phyloP scores from a whole-genome alignment of 2,113 vertebrate species.

The Semnornis frantzii region DNA sequence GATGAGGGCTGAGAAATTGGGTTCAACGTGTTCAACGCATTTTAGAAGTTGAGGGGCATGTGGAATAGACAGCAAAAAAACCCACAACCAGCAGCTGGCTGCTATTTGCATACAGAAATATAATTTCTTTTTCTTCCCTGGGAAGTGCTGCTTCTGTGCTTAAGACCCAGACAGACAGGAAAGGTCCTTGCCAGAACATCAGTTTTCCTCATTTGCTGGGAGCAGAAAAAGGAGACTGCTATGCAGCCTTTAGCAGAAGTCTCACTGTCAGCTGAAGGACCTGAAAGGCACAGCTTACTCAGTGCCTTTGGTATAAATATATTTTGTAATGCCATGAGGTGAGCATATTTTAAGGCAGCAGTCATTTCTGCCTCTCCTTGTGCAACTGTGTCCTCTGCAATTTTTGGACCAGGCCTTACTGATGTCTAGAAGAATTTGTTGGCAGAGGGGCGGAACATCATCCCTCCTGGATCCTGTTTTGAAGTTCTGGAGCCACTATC shows the following conservation, averaged over 20 bases:
- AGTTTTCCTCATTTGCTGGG: slow-evolving; percentile 65
- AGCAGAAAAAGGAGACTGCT: slow-evolving; percentile 32
- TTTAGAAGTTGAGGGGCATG: background rate
- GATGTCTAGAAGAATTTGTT: background rate
- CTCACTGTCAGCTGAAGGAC: background rate
- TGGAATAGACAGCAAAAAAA: background rate
- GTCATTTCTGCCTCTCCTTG: background rate
- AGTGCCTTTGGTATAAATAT: background rate
- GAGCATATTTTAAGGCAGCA: background rate
- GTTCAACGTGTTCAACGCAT: background rate
- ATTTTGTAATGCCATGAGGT: background rate
- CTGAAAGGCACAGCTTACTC: background rate
- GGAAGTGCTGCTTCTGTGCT: slow-evolving; percentile 52
- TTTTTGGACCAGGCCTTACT: background rate
- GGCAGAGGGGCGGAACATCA: background rate
- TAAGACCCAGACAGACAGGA: slow-evolving; percentile 64
- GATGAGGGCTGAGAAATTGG: background rate
- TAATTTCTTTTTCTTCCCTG: slow-evolving; percentile 7
- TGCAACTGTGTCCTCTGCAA: background rate
- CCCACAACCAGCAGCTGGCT: background rate
- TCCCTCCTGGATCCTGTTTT: background rate
- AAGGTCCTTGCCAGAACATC: slow-evolving; percentile 54
- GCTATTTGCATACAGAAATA: background rate
- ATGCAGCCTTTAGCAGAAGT: background rate
- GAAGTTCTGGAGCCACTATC: background rate